Evolutionary conservation across 2,797 vertebrate genomes (phyloP).

Genomic region (Brachyalestes nurse): DNA sequence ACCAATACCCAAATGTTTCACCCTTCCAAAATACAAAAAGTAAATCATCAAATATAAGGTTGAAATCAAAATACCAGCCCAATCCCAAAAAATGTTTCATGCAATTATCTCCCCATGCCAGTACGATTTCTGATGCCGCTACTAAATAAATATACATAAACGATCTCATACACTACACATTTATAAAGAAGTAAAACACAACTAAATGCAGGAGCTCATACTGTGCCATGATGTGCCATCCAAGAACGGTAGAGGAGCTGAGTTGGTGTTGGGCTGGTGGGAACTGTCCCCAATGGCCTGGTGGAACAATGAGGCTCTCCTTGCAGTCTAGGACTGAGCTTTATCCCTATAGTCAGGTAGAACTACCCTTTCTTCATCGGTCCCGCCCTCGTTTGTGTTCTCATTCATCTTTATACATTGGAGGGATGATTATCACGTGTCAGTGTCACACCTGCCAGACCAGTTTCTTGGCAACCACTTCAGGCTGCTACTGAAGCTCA

Average conservation of each 20-base stretch:
- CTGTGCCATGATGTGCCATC: conserved; percentile 72
- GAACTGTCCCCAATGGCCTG: conserved; percentile 34
- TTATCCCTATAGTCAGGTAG: conserved; percentile 48
- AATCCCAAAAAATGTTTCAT: too few relatives aligned
- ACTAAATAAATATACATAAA: not conserved
- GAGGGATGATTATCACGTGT: conserved; percentile 51
- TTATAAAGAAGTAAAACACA: not conserved
- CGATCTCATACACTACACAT: not conserved
- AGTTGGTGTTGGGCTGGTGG: conserved; percentile 41
- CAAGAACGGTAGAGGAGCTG: conserved; percentile 43
- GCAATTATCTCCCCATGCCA: too few relatives aligned
- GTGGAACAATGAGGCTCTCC: conserved; percentile 26
- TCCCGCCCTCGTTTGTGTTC: conserved; percentile 17
- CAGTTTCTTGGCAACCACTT: conserved; percentile 60
- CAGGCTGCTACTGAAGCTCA: conserved; percentile 37
- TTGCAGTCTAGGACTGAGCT: conserved; percentile 36
- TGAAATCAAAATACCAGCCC: too few relatives aligned
- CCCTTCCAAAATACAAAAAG: too few relatives aligned
- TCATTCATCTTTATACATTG: conserved; percentile 56
- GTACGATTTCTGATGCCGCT: too few relatives aligned
- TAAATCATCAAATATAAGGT: too few relatives aligned
- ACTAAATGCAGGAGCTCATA: conserved; percentile 53
- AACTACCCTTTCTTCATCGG: conserved; percentile 39
- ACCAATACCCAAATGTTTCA: too few relatives aligned
- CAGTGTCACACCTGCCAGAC: conserved; percentile 66